phyloP scores from a whole-genome alignment of 2,113 vertebrate species.

The Sporophila hypoxantha region DNA sequence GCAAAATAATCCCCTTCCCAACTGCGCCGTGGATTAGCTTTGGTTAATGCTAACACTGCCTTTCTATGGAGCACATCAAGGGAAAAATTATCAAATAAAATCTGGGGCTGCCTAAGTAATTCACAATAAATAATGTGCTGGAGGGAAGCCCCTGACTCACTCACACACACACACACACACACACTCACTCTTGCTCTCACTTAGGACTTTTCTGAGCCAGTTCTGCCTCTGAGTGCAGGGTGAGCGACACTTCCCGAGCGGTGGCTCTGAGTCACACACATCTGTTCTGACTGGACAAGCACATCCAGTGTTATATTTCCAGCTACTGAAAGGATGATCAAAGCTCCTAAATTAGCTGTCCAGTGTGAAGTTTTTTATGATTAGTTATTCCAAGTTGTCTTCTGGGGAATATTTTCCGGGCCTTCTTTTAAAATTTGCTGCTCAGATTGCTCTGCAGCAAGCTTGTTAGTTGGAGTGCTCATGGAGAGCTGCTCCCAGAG shows the following conservation, averaged over 20 bases:
- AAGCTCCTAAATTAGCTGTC: not conserved
- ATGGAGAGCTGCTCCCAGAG: not conserved
- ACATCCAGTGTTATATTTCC: not conserved
- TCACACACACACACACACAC: not conserved
- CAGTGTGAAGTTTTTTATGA: not conserved
- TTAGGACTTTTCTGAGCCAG: not conserved
- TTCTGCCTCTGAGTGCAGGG: not conserved
- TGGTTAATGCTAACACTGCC: constrained; percentile 36
- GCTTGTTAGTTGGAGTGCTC: not conserved
- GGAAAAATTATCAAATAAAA: constrained; percentile 39
- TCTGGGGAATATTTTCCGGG: not conserved
- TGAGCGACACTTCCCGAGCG: accelerated
- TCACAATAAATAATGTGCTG: constrained; percentile 4
- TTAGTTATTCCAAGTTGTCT: constrained; percentile 1
- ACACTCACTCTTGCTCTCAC: not conserved
- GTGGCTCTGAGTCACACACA: not conserved
- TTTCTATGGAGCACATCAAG: constrained; percentile 11
- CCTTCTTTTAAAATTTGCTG: not conserved
- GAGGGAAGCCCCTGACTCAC: not conserved
- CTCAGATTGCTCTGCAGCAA: not conserved
- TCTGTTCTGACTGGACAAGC: not conserved
- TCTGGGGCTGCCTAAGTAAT: constrained; percentile 17
- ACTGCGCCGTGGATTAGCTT: not conserved
- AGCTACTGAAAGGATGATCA: not conserved
- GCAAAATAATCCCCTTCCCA: constrained; percentile 52